Conservation (phyloP, 2,113 vertebrate species). For the Columba livia region DNA sequence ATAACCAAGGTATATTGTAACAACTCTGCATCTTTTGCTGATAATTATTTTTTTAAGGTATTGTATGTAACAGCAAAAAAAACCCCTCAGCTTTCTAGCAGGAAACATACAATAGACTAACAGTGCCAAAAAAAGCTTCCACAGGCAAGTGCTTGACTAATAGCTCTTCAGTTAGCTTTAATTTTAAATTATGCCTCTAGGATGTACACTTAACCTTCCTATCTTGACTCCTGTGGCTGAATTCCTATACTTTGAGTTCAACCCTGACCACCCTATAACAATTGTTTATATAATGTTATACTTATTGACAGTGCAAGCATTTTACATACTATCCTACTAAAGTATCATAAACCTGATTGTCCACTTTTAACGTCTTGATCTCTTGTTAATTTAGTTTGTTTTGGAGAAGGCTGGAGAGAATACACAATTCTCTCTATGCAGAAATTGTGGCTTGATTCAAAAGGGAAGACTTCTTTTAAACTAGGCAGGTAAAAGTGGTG, state of each 20-base stretch:
- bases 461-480: background rate
- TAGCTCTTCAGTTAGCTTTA: background rate
- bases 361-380: background rate
- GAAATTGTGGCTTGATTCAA: background rate
- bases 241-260: background rate
- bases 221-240: background rate
- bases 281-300: background rate
- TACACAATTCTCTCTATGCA: background rate
- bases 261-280: background rate
- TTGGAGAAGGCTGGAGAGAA: background rate
- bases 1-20: background rate
- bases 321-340: background rate
- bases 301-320: background rate
- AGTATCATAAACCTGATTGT: background rate
- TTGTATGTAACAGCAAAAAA: background rate
- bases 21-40: background rate
- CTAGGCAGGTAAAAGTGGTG: background rate
- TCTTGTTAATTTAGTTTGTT: background rate
- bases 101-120: background rate
- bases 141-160: background rate
- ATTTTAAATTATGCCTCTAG: background rate
- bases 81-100: background rate
- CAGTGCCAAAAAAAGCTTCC: background rate
- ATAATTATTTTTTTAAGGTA: background rate
- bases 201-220: background rate